Conservation (phyloP, 2,888 invertebrate species). For the Hypena proboscidalis region DNA sequence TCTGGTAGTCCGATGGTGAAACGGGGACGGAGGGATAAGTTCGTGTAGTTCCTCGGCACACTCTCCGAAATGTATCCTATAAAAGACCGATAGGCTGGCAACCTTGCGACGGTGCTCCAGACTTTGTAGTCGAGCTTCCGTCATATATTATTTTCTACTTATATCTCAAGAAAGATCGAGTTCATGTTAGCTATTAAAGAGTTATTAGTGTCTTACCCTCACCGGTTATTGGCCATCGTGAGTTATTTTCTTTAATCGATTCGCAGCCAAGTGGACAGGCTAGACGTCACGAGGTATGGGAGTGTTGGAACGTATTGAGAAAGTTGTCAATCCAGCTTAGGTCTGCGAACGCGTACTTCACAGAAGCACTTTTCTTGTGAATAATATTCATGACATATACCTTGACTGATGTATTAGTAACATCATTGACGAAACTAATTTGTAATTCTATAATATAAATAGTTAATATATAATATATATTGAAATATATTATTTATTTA, state of each 20-base stretch:
- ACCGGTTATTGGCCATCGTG: constrained; percentile 1
- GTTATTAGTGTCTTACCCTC: constrained; percentile 2
- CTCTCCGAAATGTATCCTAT: too few species aligned
- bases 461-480: too few species aligned
- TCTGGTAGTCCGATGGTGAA: too few species aligned
- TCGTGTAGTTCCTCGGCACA: too few species aligned
- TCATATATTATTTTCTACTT: constrained; percentile 28
- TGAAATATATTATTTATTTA: too few species aligned
- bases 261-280: constrained; percentile 17
- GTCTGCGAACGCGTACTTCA: constrained; percentile 51
- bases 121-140: constrained; percentile 34
- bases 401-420: constrained; percentile 53
- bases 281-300: constrained; percentile 16
- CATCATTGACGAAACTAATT: constrained; percentile 40
- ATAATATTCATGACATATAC: constrained; percentile 51
- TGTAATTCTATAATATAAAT: constrained; percentile 31
- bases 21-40: too few species aligned
- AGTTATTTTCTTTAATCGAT: constrained; percentile 26
- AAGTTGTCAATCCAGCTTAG: constrained; percentile 58
- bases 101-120: too few species aligned
- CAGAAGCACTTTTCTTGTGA: constrained; percentile 55
- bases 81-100: too few species aligned
- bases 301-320: constrained; percentile 45
- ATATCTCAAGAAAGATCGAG: constrained; percentile 7
- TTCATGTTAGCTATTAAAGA: constrained; percentile 8